Evolutionary conservation across 2,797 vertebrate species (phyloP).

Genomic region (Malacoctenus gilli): DNA sequence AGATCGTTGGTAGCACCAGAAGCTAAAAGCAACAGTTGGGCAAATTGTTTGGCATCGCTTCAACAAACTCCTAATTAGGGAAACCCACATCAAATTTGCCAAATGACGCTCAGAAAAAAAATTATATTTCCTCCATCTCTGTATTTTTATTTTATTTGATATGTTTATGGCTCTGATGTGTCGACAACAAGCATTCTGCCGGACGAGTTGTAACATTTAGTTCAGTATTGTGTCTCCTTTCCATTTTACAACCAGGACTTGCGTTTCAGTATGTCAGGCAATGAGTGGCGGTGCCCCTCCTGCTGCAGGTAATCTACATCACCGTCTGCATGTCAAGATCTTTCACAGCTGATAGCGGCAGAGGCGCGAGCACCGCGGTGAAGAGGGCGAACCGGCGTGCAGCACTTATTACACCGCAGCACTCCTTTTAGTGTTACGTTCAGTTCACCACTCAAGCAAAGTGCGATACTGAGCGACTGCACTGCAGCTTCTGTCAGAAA

Average conservation of each 20-base stretch:
- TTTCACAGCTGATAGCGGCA: constrained; percentile 25
- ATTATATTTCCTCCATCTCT: no score
- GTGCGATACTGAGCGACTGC: constrained; percentile 13
- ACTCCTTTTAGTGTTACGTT: constrained; percentile 30
- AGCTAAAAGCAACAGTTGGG: no score
- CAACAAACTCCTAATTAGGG: no score
- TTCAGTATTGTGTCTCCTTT: not conserved
- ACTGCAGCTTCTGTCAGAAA: constrained; percentile 11
- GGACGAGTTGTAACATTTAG: no score
- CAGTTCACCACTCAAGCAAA: constrained; percentile 20
- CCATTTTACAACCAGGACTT: not conserved
- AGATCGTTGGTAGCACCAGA: no score
- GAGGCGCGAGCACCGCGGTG: constrained; percentile 6
- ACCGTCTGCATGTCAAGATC: constrained; percentile 26
- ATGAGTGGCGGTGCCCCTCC: not conserved
- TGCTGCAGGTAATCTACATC: constrained; percentile 18
- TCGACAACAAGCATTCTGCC: no score
- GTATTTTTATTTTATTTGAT: no score
- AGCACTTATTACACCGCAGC: constrained; percentile 5
- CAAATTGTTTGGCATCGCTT: no score
- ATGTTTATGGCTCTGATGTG: no score
- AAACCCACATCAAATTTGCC: no score
- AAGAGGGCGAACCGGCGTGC: constrained; percentile 4
- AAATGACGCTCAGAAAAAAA: no score
- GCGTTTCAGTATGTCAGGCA: constrained; percentile 5